Evolutionary conservation across 1,140 invertebrate species (phyloP), one percentile per base, ranked within the genome.

Genomic region (Linepithema humile): DNA sequence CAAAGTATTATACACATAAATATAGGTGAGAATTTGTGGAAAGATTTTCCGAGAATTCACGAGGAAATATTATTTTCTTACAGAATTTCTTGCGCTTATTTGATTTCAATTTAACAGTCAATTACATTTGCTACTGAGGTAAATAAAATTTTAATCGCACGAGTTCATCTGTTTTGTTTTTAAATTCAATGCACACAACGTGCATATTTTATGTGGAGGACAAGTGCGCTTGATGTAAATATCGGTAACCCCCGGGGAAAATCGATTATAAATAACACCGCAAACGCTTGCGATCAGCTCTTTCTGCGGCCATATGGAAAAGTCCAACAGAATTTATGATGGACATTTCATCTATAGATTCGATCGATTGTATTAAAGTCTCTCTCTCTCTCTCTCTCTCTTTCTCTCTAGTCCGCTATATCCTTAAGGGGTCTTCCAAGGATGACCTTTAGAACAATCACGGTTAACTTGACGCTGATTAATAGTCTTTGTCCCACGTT

Each of bases 401-500:
- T n/a, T n/a, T n/a, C n/a, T n/a, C n/a, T n/a, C n/a, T 29, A 50
- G 57, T 50, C 53, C 53, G 43, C 17, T 48, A 62, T 29, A 43
- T 50, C 15, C n/a, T 65, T 38, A 9, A 55, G 23, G 3, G 23
- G 3, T 29, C 60, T 67, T 15, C 2, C 23, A 32, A 53, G 75
- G 23, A 69, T 78, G n/a, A 57, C 64, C 50, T 70, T 78, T 70
- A 57, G 26, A 80, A 67, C 32, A 67, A 67, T 80, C 32, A 55
- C 45, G 20, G n/a, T 70, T 55, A 69, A 55, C 50, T 70, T 26
- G 64, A 78, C 35, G 38, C 35, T 69, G 48, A 80, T 57, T 80
- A 80, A 80, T 80, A 15, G 12, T n/a, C 3, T 55, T 43, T 55
- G 43, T 80, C 38, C 10, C 12, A 32, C 48, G 12, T 40, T 78